A percentile compares a stretch with the other conserved stretches of the same genome.
These are phyloP conservation scores for Phyllostomus hastatus DNA, from an alignment of 2,113 vertebrate genomes.

Conservation along the genomic window DNA sequence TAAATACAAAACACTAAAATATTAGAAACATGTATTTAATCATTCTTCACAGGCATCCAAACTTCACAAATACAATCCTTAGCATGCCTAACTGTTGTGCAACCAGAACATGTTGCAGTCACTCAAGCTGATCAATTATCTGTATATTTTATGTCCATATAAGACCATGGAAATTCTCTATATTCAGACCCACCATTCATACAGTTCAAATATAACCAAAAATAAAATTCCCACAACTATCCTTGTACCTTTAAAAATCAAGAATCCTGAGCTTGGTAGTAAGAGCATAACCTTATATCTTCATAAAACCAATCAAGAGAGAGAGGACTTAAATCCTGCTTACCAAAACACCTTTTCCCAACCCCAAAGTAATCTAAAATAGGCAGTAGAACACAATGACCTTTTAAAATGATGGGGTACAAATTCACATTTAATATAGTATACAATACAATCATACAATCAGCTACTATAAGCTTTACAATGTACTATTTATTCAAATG, in stretches of 20 bases:
- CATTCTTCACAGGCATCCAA: slow-evolving; percentile 88
- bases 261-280: slow-evolving; percentile 90
- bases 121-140: slow-evolving; percentile 74
- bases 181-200: slow-evolving; percentile 82
- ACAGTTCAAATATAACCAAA: slow-evolving; percentile 82
- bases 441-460: slow-evolving; percentile 87
- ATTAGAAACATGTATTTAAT: slow-evolving; percentile 88
- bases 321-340: slow-evolving; percentile 81
- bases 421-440: slow-evolving; percentile 91
- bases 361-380: slow-evolving; percentile 76
- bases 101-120: slow-evolving; percentile 78
- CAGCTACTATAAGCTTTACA: slow-evolving; percentile 92
- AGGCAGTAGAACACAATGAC: slow-evolving; percentile 88
- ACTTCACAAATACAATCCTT: slow-evolving; percentile 85
- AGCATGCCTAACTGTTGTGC: slow-evolving; percentile 83
- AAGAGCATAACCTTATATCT: slow-evolving; percentile 87
- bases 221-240: slow-evolving; percentile 80
- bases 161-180: slow-evolving; percentile 77
- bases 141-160: slow-evolving; percentile 72
- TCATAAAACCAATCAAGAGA: slow-evolving; percentile 85
- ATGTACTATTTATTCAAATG: slow-evolving; percentile 98
- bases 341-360: slow-evolving; percentile 77
- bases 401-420: slow-evolving; percentile 90
- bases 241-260: slow-evolving; percentile 88
- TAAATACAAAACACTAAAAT: slow-evolving; percentile 93